phyloP scores from a whole-genome alignment of 1,140 invertebrate genomes.

The Saccostrea echinata region DNA sequence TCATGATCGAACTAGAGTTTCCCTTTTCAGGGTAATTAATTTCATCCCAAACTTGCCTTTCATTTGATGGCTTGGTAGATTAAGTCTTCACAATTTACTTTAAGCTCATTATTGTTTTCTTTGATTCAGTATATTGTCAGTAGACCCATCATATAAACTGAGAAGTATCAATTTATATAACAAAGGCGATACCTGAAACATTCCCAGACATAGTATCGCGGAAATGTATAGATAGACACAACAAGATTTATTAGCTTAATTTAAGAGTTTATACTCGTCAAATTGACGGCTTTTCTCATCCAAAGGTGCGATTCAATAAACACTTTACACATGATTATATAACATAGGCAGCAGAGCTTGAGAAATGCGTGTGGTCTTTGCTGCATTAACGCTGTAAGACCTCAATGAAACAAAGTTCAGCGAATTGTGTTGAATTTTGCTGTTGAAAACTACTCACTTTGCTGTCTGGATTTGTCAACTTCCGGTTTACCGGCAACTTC shows the following conservation, averaged over 20 bases:
- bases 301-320: conserved; percentile 38
- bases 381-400: background rate
- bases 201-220: background rate
- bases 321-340: conserved; percentile 26
- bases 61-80: background rate
- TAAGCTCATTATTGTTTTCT: background rate
- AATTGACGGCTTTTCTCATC: conserved; percentile 38
- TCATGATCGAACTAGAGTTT: background rate
- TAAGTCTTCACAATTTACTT: conserved; percentile 1
- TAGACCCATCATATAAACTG: background rate
- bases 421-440: background rate
- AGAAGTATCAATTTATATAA: conserved; percentile 34
- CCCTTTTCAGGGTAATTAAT: background rate
- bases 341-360: background rate
- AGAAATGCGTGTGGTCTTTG: conserved; percentile 26
- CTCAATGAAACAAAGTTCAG: background rate
- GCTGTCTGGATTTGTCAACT: conserved; percentile 37
- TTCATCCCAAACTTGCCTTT: background rate
- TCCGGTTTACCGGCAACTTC: conserved; percentile 40
- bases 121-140: background rate
- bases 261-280: conserved; percentile 37
- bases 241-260: conserved; percentile 37
- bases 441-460: conserved; percentile 11
- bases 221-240: conserved; percentile 35
- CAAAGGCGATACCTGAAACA: background rate